Evolutionary conservation across 2,113 vertebrate genomes (phyloP), one percentile per base, ranked within the genome.

Genomic region (Excalfactoria chinensis): DNA sequence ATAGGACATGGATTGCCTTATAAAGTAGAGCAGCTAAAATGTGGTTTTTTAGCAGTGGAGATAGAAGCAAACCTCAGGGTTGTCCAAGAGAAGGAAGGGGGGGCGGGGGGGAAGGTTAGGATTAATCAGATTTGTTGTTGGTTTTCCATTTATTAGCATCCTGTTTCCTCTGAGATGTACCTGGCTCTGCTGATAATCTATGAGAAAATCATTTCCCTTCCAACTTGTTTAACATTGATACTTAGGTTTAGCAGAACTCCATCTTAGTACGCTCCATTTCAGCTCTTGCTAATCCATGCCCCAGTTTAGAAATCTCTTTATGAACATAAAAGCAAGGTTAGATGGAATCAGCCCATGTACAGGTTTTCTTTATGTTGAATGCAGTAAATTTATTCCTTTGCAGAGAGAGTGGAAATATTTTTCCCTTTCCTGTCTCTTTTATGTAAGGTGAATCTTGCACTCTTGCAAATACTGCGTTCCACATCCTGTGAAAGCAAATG

Each of bases 141-240:
- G 2, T 69, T 79, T 80, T 25, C 92, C 67, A 15, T 19, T 93
- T 25, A 77, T 64, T 63, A 71, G 9, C 44, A 35, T 37, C 22
- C 20, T 0, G 0, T 11, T 64, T 66, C 68, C 92, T n/a, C 68
- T 5, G 34, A 25, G 78, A 46, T 1, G 63, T 58, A 2, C 62
- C 82, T 88, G 85, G 51, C 72, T 93, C 68, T 77, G 64, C 93
- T 82, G 92, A 77, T 89, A 58, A 83, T 91, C 93, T 84, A 0
- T 64, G 67, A 77, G 85, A 74, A 89, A 79, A 46, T 71, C n/a
- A 71, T 90, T 94, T 94, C 85, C 79, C 43, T 80, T 71, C n/a
- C 60, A 87, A 74, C 43, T 67, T 78, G 73, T 86, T 92, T 64
- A 51, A 84, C 28, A 15, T 6, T 43, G 68, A 56, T 56, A 16